phyloP scores from a whole-genome alignment of 2,888 invertebrate genomes.

The Heteromurus nitidus region DNA sequence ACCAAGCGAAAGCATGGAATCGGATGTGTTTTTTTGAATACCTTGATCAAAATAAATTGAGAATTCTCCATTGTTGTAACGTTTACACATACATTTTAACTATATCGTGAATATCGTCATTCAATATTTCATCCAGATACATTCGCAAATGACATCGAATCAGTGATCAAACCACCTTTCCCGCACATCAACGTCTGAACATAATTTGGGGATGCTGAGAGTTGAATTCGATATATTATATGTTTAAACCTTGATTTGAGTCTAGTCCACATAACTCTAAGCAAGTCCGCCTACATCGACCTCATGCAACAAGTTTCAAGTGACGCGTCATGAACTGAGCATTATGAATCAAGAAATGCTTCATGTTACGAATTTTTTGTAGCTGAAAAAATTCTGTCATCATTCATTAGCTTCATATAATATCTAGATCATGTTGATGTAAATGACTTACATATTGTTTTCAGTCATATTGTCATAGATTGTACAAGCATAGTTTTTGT shows the following conservation, averaged over 20 bases:
- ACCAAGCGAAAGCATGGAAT: constrained; percentile 32
- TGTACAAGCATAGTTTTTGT: no score
- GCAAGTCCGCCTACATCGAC: constrained; percentile 61
- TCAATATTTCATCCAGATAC: no score
- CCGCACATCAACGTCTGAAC: no score
- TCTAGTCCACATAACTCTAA: constrained; percentile 39
- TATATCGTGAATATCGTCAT: no score
- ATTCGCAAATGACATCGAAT: constrained; percentile 21
- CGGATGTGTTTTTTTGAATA: constrained; percentile 34
- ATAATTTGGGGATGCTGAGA: no score
- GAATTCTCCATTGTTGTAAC: no score
- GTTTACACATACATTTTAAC: no score
- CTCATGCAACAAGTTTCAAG: constrained; percentile 29
- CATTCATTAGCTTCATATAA: constrained; percentile 48
- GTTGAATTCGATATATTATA: background rate
- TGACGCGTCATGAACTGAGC: background rate
- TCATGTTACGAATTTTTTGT: constrained; percentile 52
- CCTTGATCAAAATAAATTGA: constrained; percentile 52
- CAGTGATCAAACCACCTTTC: background rate
- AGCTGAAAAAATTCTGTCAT: constrained; percentile 42
- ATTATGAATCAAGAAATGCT: constrained; percentile 12
- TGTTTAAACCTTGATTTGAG: background rate
- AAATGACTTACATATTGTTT: no score
- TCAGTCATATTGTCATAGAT: no score
- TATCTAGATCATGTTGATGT: no score